Percentiles rank a stretch among this genome's conserved stretches.
phyloP scores from a whole-genome alignment of 2,113 vertebrate species.

The Salvator merianae region DNA sequence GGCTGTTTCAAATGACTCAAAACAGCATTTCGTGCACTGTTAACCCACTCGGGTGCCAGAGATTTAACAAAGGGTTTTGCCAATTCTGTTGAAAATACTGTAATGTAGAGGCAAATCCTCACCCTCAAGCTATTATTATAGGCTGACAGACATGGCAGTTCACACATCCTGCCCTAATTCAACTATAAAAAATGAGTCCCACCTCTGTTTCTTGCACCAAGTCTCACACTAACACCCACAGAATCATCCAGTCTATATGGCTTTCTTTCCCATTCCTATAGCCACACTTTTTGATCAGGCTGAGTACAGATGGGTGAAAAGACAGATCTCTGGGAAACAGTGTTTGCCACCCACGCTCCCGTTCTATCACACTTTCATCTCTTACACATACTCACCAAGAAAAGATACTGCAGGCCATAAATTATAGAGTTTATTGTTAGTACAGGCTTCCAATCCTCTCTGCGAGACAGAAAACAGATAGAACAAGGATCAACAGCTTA shows the following conservation, averaged over 20 bases:
- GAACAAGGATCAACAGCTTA: accelerated
- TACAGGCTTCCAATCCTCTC: slow-evolving; percentile 98
- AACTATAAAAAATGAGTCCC: not conserved
- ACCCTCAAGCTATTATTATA: not conserved
- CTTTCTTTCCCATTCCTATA: not conserved
- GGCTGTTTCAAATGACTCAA: too few relatives aligned
- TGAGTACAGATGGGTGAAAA: not conserved
- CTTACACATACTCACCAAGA: slow-evolving; percentile 84
- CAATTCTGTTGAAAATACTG: not conserved
- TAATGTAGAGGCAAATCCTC: not conserved
- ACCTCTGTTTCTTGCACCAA: not conserved
- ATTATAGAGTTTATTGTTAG: slow-evolving; percentile 98
- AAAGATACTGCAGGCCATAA: slow-evolving; percentile 97
- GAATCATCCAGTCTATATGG: not conserved
- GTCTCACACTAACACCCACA: not conserved
- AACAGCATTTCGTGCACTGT: too few relatives aligned
- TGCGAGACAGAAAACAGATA: slow-evolving; percentile 59
- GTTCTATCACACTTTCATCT: not conserved
- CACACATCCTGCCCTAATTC: not conserved
- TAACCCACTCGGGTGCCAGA: not conserved
- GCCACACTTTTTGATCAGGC: not conserved
- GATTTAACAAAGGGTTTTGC: not conserved
- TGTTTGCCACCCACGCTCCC: not conserved
- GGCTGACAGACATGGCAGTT: not conserved
- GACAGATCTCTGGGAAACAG: not conserved